Conservation (phyloP, 2,113 vertebrate genomes). For the Echinops telfairi region DNA sequence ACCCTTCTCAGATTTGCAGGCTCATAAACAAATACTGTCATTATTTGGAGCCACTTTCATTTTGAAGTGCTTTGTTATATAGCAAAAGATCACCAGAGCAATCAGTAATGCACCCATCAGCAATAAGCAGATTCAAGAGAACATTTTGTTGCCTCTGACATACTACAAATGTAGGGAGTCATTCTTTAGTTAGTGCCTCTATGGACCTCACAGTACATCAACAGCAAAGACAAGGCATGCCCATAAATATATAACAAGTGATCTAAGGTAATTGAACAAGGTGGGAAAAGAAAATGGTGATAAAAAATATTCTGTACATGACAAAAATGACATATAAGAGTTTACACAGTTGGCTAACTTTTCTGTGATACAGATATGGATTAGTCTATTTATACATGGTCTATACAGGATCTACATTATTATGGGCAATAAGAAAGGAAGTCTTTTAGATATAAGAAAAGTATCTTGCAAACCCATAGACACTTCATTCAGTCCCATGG, state of each 20-base stretch:
- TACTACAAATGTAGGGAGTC: background rate
- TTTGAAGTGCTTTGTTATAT: background rate
- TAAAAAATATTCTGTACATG: background rate
- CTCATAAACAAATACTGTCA: background rate
- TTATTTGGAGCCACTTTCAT: background rate
- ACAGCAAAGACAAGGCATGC: background rate
- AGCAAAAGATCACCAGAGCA: background rate
- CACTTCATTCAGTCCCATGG: background rate
- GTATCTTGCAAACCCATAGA: background rate
- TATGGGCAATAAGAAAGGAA: conserved; percentile 1
- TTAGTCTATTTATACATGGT: no score
- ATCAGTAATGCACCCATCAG: background rate
- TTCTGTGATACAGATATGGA: background rate
- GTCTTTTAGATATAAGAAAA: conserved; percentile 8
- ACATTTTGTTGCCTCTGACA: background rate
- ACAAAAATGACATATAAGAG: conserved; percentile 19
- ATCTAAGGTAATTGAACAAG: background rate
- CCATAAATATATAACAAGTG: conserved; percentile 33
- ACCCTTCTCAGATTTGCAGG: background rate
- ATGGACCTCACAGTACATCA: background rate
- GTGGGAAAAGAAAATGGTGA: background rate
- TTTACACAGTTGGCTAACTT: background rate
- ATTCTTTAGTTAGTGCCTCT: background rate
- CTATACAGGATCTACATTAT: background rate
- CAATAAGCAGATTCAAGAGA: conserved; percentile 27